phyloP scores from a whole-genome alignment of 2,888 invertebrate species.

The Mellilla xanthometata region DNA sequence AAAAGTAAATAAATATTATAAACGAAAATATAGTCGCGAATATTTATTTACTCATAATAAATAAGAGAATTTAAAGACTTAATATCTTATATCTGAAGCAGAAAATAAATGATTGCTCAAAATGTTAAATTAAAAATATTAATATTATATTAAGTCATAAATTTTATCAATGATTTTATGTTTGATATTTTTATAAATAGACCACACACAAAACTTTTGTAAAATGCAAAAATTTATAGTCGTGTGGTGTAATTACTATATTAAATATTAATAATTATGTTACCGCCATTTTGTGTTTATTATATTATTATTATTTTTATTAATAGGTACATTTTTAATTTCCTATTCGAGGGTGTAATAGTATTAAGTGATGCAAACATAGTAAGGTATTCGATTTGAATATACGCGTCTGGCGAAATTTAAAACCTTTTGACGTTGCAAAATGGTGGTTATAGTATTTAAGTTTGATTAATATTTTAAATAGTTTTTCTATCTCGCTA shows the following conservation, averaged over 20 bases:
- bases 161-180: slow-evolving; percentile 1
- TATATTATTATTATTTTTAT: slow-evolving; percentile 4
- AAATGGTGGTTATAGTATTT: slow-evolving; percentile 5
- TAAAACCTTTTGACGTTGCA: slow-evolving; percentile 5
- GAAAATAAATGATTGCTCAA: slow-evolving; percentile 16
- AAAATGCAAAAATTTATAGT: slow-evolving; percentile 23
- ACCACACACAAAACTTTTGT: slow-evolving; percentile 30
- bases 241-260: slow-evolving; percentile 6
- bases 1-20: neutral
- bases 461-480: too few relatives aligned
- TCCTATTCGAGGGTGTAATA: too few relatives aligned
- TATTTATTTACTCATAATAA: neutral
- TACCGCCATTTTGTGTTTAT: slow-evolving; percentile 15
- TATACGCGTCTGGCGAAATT: too few relatives aligned
- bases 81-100: neutral
- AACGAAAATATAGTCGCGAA: neutral
- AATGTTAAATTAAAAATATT: slow-evolving; percentile 7
- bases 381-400: too few relatives aligned
- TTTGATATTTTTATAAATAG: slow-evolving; percentile 4
- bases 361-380: too few relatives aligned
- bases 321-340: too few relatives aligned
- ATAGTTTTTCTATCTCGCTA: too few relatives aligned
- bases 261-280: neutral
- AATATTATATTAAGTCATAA: neutral
- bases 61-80: neutral